Evolutionary conservation across 23 tunicate genomes (phyloP), one percentile per base, ranked within the genome.

Genomic region (Pegea sp.): DNA sequence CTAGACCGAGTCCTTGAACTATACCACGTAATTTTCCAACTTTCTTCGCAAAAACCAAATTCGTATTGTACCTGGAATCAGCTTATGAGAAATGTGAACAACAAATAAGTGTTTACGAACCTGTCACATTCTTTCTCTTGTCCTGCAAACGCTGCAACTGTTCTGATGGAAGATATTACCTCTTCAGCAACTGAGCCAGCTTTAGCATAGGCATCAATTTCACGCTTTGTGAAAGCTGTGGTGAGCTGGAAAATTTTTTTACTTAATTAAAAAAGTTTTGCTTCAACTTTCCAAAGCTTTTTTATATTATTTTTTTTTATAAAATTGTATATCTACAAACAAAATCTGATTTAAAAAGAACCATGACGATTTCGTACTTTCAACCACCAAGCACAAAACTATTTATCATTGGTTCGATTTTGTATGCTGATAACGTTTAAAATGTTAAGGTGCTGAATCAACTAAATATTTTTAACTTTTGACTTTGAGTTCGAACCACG

Each of bases 141-240:
- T 0, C 99, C 99, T 1, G 61, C 86, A 65, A 91, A 91, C 1
- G 99, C 86, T 31, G 60, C 91, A 22, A 91, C 99, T 1, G 99
- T 91, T 33, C 91, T 69, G 30, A 91, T 91, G 0, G 93, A 71
- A 2, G 81, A 79, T 3, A 91, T 29, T 19, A 91, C 99, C 63
- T 91, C 99, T 63, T 79, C 93, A 4, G 99, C 99, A 8, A 91
- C 72, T 11, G 71, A 86, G 26, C 99, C 99, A 13, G 99, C 99
- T 38, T 69, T 68, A 7, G 99, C 99, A 63, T 91, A 91, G 0
- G 99, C 93, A n/a, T 78, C 77, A 53, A 91, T 30, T 62, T 91
- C 99, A 33, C 69, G 64, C 54, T 91, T 69, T 22, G 99, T 91
- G 63, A 63, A 91, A 22, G 67, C 30, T 5, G 93, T 38, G 11